These are phyloP conservation scores for Lamprologus lemairii DNA, from an alignment of 2,113 vertebrate genomes.

Conservation along the genomic window DNA sequence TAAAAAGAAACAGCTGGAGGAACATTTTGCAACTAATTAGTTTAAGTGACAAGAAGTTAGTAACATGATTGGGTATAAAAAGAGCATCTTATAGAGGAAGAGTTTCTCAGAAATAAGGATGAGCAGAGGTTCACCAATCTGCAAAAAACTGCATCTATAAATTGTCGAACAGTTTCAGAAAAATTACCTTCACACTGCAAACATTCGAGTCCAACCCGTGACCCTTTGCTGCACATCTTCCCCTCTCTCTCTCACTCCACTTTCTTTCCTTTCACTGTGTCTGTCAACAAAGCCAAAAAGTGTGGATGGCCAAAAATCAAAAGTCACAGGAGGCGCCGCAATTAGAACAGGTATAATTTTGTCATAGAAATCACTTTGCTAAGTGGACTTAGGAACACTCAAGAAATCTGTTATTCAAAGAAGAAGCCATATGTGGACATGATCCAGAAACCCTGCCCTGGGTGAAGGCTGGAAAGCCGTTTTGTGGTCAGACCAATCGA, in stretches of 20 bases:
- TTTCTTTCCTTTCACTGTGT: not conserved
- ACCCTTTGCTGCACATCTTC: not conserved
- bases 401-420: not conserved
- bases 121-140: not conserved
- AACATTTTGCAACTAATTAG: not conserved
- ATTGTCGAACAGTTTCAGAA: not conserved
- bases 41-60: not conserved
- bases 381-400: not conserved
- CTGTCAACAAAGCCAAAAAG: not conserved
- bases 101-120: not conserved
- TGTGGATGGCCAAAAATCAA: not conserved
- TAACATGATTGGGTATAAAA: not conserved
- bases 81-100: not conserved
- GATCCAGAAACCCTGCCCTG: not conserved
- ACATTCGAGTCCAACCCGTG: not conserved
- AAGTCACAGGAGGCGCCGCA: accelerated
- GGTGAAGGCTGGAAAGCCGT: not conserved
- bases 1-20: not conserved
- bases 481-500: not conserved
- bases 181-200: not conserved
- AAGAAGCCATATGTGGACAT: not conserved
- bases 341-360: not conserved
- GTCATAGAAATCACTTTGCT: not conserved
- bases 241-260: not conserved
- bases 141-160: not conserved